phyloP scores from a whole-genome alignment of 2,797 vertebrate genomes.

The Tolypeutes matacus region DNA sequence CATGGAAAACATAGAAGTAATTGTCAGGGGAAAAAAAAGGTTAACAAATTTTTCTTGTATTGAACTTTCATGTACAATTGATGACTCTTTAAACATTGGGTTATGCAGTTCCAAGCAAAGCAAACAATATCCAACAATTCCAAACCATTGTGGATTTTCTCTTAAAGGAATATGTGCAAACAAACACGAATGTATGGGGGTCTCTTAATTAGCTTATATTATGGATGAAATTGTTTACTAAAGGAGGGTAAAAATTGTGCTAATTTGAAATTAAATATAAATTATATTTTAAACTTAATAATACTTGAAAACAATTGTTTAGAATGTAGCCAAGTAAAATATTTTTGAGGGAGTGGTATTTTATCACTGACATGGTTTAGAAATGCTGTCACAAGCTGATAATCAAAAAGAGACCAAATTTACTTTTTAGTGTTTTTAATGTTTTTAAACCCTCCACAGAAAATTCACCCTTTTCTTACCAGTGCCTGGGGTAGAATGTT shows the following conservation, averaged over 20 bases:
- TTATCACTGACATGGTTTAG: too few species aligned
- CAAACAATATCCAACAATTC: background rate
- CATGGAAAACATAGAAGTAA: background rate
- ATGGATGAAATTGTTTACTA: background rate
- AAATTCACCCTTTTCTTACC: rapidly evolving
- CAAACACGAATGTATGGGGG: background rate
- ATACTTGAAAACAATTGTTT: background rate
- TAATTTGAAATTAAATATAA: background rate
- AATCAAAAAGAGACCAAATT: background rate
- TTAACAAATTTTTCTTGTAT: background rate
- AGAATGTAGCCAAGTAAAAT: background rate
- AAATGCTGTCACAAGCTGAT: background rate
- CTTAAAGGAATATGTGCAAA: background rate
- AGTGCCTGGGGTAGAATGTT: background rate
- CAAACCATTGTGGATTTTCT: background rate
- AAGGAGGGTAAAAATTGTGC: background rate
- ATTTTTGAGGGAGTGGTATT: background rate
- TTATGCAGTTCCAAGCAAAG: too few species aligned
- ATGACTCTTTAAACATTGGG: background rate
- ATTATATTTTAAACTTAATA: background rate
- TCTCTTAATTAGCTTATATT: background rate
- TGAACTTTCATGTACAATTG: background rate
- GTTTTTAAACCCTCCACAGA: background rate
- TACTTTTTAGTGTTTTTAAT: conserved; percentile 1
- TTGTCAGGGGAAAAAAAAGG: background rate